phyloP scores from a whole-genome alignment of 2,797 vertebrate genomes.

The Zonotrichia albicollis region DNA sequence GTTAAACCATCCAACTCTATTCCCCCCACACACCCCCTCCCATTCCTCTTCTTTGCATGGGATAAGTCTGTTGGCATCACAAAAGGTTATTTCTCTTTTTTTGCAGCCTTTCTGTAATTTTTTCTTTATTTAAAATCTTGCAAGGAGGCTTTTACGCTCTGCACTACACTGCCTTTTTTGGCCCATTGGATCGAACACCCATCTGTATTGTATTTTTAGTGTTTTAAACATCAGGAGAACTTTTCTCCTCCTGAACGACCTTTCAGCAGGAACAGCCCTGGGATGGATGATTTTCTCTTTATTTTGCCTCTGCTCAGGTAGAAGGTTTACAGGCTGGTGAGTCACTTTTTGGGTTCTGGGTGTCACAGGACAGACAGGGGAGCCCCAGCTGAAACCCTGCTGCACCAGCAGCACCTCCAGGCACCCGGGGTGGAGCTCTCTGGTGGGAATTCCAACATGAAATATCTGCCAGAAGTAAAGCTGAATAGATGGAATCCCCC shows the following conservation, averaged over 20 bases:
- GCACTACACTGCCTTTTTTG: neutral
- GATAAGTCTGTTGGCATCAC: neutral
- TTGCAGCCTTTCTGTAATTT: neutral
- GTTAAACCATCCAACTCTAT: neutral
- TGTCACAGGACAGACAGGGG: neutral
- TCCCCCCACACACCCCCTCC: fast-evolving
- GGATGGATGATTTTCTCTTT: neutral
- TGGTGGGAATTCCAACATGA: neutral
- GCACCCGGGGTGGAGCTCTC: neutral
- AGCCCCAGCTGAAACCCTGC: neutral
- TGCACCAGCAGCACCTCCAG: neutral
- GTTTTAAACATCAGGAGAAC: neutral
- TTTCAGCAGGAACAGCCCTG: neutral
- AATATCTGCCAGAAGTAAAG: neutral
- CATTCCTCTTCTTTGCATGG: neutral
- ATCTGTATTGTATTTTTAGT: fast-evolving
- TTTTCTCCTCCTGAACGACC: neutral
- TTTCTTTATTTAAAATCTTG: neutral
- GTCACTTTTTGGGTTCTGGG: fast-evolving
- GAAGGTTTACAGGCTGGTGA: neutral
- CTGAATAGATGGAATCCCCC: neutral
- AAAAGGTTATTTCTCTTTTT: neutral
- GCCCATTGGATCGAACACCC: neutral
- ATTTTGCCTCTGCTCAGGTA: neutral
- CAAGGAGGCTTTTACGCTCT: neutral